Evolutionary conservation across 2,888 invertebrate species (phyloP).

Genomic region (Ectropis crepuscularia): DNA sequence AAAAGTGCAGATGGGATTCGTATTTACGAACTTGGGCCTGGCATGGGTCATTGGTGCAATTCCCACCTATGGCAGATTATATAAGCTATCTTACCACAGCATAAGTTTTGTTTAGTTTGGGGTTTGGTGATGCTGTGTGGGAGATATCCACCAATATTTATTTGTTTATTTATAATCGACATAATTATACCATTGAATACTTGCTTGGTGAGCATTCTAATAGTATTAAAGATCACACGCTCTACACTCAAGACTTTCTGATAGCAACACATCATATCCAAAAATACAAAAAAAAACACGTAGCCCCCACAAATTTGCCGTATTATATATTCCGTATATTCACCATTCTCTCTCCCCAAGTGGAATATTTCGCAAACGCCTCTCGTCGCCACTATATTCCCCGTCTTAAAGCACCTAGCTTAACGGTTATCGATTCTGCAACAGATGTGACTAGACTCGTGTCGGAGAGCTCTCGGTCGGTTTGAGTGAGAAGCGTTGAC

Average conservation of each 20-base stretch:
- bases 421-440: conserved; percentile 37
- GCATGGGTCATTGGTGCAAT: too few relatives aligned
- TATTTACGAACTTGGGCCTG: too few relatives aligned
- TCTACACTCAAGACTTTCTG: too few relatives aligned
- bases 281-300: neutral
- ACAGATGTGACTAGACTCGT: conserved; percentile 35
- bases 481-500: conserved; percentile 13
- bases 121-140: neutral
- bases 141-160: too few relatives aligned
- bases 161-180: too few relatives aligned
- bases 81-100: too few relatives aligned
- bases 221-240: too few relatives aligned
- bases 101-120: neutral
- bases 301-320: neutral
- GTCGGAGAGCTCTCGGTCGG: conserved; percentile 10
- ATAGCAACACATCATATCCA: too few relatives aligned
- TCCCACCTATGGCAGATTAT: too few relatives aligned
- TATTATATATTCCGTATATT: conserved; percentile 1
- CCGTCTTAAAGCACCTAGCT: conserved; percentile 32
- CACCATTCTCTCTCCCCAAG: conserved; percentile 1
- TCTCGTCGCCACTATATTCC: conserved; percentile 23
- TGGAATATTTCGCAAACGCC: conserved; percentile 24
- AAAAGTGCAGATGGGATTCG: too few relatives aligned
- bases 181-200: too few relatives aligned
- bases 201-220: too few relatives aligned